Base-by-base conservation (phyloP, 2,888 invertebrate species). In the Entomobrya proxima region DNA sequence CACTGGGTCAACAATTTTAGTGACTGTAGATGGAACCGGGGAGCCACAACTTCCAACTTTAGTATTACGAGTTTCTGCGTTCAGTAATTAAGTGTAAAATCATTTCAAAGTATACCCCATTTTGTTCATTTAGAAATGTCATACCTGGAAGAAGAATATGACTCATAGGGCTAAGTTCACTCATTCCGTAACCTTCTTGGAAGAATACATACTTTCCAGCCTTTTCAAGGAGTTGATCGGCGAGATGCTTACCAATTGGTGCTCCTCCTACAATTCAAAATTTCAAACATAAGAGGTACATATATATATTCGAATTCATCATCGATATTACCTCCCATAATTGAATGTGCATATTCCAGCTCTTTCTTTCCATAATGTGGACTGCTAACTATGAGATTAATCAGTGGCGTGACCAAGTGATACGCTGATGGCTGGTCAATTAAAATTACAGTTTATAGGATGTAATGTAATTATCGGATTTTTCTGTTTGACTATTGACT, bases 321-420 rank as follows among this genome's bases (percentile, higher is more conserved):
- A 6, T 40, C 11, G 11, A 11, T 40, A 11, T 40, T 11, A 40
- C 40, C 11, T 0, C 96, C 96, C 0, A 96, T 96, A 0, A 95
- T 96, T 61, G 61, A 21, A 7, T 61, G 24, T 9, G 24, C 27
- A 13, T 5, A 61, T 27, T 21, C 24, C 9, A 61, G n/a, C 18
- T 27, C 24, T 4, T 7, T 21, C 24, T 13, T 27, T 24, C 24
- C 24, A n/a, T 11, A 61, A 11, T 27, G 7, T 5, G 21, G 24
- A 18, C 13, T 11, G 4, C 6, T 30, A 24, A 95, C 95, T 80
- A 96, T 91, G 92, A 96, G 96, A 2, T 95, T 93, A 21, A 96
- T 92, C 6, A 97, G 92, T 0, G 96, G 96, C 0, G 97, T 96
- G 1, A 96, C 96, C 3, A 95, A 94, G 21, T 79, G 79, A 18